A percentile compares a stretch with the other conserved stretches of the same genome.
Conservation (phyloP, 1,140 invertebrate species). For the Tetramorium alpestre region DNA sequence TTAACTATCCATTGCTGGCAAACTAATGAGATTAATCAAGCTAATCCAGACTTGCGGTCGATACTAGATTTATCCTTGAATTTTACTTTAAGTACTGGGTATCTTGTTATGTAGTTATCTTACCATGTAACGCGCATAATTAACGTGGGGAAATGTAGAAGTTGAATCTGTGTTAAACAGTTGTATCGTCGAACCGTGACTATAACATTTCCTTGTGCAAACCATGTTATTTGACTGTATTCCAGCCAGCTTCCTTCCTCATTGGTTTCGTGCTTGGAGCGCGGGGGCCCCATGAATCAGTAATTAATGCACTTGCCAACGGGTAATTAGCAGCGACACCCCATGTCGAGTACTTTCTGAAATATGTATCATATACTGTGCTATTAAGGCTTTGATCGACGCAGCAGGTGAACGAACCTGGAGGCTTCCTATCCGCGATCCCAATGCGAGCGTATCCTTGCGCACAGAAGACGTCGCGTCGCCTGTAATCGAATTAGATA, state of each 20-base stretch:
- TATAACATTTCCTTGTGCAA: background rate
- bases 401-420: conserved; percentile 52
- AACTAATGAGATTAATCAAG: background rate
- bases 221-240: conserved; percentile 10
- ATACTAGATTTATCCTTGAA: background rate
- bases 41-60: background rate
- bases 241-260: background rate
- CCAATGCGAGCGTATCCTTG: conserved; percentile 23
- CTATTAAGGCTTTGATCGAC: conserved; percentile 53
- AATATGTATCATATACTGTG: conserved; percentile 52
- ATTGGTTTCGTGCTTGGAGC: conserved; percentile 1
- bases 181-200: background rate
- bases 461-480: conserved; percentile 19
- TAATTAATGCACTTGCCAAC: conserved; percentile 65
- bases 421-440: background rate
- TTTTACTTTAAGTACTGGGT: background rate
- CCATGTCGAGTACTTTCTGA: conserved; percentile 56
- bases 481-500: conserved; percentile 49
- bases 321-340: conserved; percentile 61
- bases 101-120: background rate
- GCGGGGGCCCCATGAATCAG: conserved; percentile 24
- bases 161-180: background rate
- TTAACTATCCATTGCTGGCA: too few species aligned
- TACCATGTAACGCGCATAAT: background rate
- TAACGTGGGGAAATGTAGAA: background rate